Evolutionary conservation across 2,797 vertebrate species (phyloP).

Genomic region (Phoeniculus purpureus): DNA sequence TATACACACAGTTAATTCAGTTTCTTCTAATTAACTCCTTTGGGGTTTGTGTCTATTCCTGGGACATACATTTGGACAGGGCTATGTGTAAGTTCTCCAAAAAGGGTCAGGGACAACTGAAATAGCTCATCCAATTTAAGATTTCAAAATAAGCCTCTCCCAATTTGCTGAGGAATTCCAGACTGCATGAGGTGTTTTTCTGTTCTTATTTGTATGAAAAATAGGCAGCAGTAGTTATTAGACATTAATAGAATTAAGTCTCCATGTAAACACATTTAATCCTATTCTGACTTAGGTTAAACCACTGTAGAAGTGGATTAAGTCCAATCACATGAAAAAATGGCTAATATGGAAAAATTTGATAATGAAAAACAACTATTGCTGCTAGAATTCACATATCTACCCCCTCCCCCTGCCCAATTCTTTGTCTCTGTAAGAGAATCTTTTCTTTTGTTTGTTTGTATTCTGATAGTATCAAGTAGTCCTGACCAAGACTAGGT

Average conservation of each 20-base stretch:
- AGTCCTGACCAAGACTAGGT: background rate
- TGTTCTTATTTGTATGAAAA: constrained; percentile 21
- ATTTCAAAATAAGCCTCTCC: constrained; percentile 24
- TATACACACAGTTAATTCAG: background rate
- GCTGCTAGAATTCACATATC: background rate
- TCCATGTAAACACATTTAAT: constrained; percentile 27
- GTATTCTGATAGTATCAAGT: background rate
- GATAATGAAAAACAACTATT: background rate
- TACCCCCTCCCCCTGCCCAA: too few species aligned
- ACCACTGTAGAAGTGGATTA: background rate
- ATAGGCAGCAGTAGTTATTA: background rate
- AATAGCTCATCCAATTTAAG: background rate
- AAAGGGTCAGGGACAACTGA: background rate
- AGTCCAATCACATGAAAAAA: constrained; percentile 3
- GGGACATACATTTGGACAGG: background rate
- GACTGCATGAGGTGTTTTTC: constrained; percentile 4
- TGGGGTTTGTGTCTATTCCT: background rate
- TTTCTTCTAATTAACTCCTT: background rate
- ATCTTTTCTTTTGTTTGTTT: background rate
- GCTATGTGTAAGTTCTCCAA: background rate
- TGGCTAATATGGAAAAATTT: constrained; percentile 30
- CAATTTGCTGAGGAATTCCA: background rate
- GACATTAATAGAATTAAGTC: constrained; percentile 19
- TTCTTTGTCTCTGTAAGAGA: background rate
- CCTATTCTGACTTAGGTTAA: constrained; percentile 1